A percentile compares a stretch with the other conserved stretches of the same genome.
Conservation (phyloP, 2,797 vertebrate genomes). For the Saxicola maurus region DNA sequence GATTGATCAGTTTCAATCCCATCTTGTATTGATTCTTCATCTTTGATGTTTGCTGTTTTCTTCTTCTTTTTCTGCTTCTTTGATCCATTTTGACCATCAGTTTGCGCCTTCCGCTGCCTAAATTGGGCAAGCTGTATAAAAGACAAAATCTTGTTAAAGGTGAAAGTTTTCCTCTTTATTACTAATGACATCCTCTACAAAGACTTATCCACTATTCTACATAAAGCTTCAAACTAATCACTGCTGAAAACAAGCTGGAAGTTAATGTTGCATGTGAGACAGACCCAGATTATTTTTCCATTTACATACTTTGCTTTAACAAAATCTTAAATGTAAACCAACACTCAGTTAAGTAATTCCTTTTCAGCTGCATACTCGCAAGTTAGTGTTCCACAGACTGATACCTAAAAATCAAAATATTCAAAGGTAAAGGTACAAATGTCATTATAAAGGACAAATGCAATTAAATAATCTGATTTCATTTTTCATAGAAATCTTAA, state of each 20-base stretch:
- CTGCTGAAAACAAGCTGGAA: background rate
- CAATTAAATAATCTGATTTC: background rate
- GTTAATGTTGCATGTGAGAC: background rate
- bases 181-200: conserved; percentile 2
- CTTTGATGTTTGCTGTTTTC: conserved; percentile 72
- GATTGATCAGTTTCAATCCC: conserved; percentile 63
- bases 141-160: conserved; percentile 46
- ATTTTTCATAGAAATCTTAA: background rate
- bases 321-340: background rate
- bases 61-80: conserved; percentile 91
- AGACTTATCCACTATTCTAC: background rate
- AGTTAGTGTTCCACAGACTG: background rate
- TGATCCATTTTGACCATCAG: conserved; percentile 79
- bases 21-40: conserved; percentile 63
- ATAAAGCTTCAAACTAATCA: background rate
- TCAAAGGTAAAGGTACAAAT: background rate
- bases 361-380: background rate
- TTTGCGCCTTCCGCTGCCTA: conserved; percentile 87
- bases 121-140: conserved; percentile 87
- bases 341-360: background rate
- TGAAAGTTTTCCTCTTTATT: conserved; percentile 45
- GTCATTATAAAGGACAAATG: background rate
- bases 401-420: background rate
- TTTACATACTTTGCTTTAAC: background rate
- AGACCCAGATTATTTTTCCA: background rate